Conservation (phyloP, 2,113 vertebrate species). For the Coreoperca whiteheadi region DNA sequence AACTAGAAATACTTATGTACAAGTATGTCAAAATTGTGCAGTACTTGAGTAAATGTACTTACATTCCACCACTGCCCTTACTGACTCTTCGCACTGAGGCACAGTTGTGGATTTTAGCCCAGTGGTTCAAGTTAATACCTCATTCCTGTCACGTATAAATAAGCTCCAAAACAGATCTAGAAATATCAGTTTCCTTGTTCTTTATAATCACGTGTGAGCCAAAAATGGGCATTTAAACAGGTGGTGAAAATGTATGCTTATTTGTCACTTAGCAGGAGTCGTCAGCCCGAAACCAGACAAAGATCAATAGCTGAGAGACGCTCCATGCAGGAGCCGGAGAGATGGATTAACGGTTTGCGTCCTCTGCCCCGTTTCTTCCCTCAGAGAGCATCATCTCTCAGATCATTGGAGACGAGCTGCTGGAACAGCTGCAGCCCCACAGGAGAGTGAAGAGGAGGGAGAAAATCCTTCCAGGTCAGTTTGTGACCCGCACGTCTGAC, state of each 20-base stretch:
- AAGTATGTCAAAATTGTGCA: too few relatives aligned
- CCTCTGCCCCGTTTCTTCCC: neutral
- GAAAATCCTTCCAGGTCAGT: conserved; percentile 82
- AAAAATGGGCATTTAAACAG: neutral
- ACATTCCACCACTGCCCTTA: too few relatives aligned
- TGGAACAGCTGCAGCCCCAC: conserved; percentile 81
- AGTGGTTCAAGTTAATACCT: neutral
- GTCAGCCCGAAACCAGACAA: neutral
- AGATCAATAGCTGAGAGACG: neutral
- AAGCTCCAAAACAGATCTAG: neutral
- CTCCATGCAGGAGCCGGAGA: neutral
- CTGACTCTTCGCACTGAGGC: too few relatives aligned
- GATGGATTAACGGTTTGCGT: neutral
- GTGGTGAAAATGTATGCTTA: neutral
- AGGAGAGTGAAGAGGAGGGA: conserved; percentile 86
- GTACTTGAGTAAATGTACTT: too few relatives aligned
- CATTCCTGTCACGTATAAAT: neutral
- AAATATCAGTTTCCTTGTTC: too few relatives aligned
- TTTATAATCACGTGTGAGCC: neutral
- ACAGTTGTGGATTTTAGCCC: too few relatives aligned
- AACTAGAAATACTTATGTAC: too few relatives aligned
- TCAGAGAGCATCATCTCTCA: conserved; percentile 78
- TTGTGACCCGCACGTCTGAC: neutral
- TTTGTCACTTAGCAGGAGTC: neutral
- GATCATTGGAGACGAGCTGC: conserved; percentile 80